phyloP scores from a whole-genome alignment of 2,888 invertebrate species.

The Stegophylla sp. region DNA sequence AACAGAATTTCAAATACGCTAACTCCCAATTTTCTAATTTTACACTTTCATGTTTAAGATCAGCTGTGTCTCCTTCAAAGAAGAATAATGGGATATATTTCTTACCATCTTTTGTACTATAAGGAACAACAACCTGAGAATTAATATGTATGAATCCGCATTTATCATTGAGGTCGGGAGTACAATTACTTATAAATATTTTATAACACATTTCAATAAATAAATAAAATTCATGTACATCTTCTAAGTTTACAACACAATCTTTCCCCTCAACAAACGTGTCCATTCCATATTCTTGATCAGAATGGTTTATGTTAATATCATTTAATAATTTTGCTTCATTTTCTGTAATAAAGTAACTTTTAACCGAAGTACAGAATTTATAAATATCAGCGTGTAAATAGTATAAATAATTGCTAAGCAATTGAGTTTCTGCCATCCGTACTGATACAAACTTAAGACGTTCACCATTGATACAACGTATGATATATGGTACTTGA shows the following conservation, averaged over 20 bases:
- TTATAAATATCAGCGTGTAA: conserved; percentile 89
- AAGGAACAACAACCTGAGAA: conserved; percentile 91
- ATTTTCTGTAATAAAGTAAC: conserved; percentile 89
- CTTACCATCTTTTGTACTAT: conserved; percentile 80
- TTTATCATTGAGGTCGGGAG: conserved; percentile 69
- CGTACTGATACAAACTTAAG: conserved; percentile 92
- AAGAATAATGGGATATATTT: conserved; percentile 92
- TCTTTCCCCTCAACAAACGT: conserved; percentile 87
- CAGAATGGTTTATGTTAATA: conserved; percentile 91
- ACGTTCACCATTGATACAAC: conserved; percentile 68
- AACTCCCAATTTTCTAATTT: conserved; percentile 90
- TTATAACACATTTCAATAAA: conserved; percentile 89
- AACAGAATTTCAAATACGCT: conserved; percentile 91
- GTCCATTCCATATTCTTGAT: conserved; percentile 86
- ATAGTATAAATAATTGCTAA: conserved; percentile 86
- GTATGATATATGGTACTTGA: conserved; percentile 86
- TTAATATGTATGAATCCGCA: conserved; percentile 92
- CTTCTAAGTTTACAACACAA: conserved; percentile 84
- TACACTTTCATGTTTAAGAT: conserved; percentile 84
- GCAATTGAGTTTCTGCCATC: conserved; percentile 88
- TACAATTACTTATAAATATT: conserved; percentile 75
- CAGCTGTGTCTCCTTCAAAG: conserved; percentile 90
- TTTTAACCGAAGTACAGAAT: conserved; percentile 88
- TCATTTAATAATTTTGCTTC: conserved; percentile 90
- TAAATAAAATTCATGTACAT: conserved; percentile 88